Evolutionary conservation across 2,888 invertebrate species (phyloP), one percentile per base, ranked within the genome.

Genomic region (Julus scanicus): DNA sequence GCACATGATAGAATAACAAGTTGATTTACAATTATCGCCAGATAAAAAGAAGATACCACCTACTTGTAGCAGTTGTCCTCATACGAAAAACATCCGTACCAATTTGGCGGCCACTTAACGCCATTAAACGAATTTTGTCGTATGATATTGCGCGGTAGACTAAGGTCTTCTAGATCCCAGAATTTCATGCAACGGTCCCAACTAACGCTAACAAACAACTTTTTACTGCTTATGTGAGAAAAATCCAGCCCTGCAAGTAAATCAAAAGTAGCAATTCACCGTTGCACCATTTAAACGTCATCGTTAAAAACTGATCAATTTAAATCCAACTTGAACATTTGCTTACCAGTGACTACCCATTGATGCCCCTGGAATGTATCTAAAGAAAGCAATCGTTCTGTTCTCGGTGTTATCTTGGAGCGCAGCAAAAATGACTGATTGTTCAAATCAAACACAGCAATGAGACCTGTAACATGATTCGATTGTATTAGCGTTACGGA

Each of bases 111-210:
- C 88, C 88, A 88, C 37, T 80, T 44, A 9, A 86, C 57, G 0
- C 80, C 71, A 37, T 13, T 44, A 29, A 80, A 15, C 8, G n/a
- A 5, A 13, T 71, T 29, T n/a, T 83, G 13, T 1, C 71, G 57
- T 2, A 88, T 13, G 8, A 86, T 37, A 39, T 88, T 88, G n/a
- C 8, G 53, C 11, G 88, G 88, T 17, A 88, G 6, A 0, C 44
- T 37, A 13, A 86, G 20, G 17, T 88, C 48, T 13, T 86, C 48
- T 37, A 80, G 9, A 86, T 86, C 71, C 88, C 88, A 88, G 37
- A 88, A 88, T 80, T 88, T 88, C 0, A 88, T 20, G n/a, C 39
- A 37, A 13, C 88, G 53, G 40, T 88, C 88, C 20, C 48, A 20
- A 40, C 88, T 86, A 20, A 53, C 86, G n/a, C 71, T 88, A 11